Conservation (phyloP, 2,888 invertebrate species). For the Tridacna gigas region DNA sequence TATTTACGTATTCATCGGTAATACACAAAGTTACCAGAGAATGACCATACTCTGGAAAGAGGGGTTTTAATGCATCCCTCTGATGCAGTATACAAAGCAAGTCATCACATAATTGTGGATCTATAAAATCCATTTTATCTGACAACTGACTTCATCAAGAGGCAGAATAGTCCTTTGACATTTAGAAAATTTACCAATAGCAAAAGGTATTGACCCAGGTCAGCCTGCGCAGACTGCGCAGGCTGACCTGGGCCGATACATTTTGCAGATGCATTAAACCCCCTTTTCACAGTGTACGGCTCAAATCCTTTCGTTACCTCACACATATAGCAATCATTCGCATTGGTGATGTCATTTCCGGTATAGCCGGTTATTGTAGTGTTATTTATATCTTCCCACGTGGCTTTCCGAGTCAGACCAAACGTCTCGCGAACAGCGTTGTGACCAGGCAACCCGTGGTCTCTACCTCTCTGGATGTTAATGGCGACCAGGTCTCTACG, state of each 20-base stretch:
- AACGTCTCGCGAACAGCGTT: constrained; percentile 87
- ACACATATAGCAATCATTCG: constrained; percentile 40
- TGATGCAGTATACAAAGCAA: no score
- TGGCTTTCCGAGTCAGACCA: constrained; percentile 79
- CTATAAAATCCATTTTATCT: no score
- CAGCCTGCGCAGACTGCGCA: neutral
- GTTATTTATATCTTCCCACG: constrained; percentile 68
- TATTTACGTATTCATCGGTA: no score
- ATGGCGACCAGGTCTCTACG: constrained; percentile 96
- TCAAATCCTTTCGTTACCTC: constrained; percentile 31
- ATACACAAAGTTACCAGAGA: no score
- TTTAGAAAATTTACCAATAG: no score
- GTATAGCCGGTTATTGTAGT: neutral
- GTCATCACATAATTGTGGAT: no score
- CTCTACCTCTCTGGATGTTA: constrained; percentile 98
- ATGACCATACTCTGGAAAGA: no score
- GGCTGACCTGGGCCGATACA: neutral
- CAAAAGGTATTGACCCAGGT: neutral
- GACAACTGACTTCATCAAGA: no score
- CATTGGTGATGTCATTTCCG: constrained; percentile 1
- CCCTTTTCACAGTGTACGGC: neutral
- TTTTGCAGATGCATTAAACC: neutral
- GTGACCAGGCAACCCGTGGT: constrained; percentile 92
- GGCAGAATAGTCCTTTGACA: no score
- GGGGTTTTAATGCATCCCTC: no score